Base-by-base conservation (phyloP, 2,888 invertebrate genomes). In the Hirtodrosophila alboralis region DNA sequence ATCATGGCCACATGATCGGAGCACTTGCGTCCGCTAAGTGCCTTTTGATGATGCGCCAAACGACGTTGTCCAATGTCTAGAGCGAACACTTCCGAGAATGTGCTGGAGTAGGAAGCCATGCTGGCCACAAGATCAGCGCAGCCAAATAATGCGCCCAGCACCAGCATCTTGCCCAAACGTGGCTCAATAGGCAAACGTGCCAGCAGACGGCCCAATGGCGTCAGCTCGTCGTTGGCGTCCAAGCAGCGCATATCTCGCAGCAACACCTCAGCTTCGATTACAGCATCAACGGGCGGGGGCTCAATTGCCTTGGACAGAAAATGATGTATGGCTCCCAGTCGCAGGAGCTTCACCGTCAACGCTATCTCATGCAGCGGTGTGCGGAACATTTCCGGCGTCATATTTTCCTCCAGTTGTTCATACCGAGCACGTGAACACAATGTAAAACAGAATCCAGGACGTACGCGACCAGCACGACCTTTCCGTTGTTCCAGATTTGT, bases 151-250 rank as follows among this genome's bases (percentile, higher is more conserved):
- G 96, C 95, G n/a, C 97, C 97, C 7, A 98, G 92, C 26, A 99
- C 95, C 93, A 98, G 95, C 96, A 98, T 98, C 91, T 98, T 98
- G 12, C 99, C 99, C 4, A 99, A 92, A 0, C 97, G 93, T 0
- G 99, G 99, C 86, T 99, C 99, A 90, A 99, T 96, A 0, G 99
- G 99, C 72, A 99, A 90, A 70, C 97, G 95, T 4, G 99, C 99
- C 6, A 99, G 92, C 66, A 99, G 97, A 63, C 94, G 93, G 0
- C 99, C 99, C 12, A 99, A 92, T 0, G 98, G 96, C 0, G 99
- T 99, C 59, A 99, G 91, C 70, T 97, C 96, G 89, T 98, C 97
- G 63, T 94, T 93, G 0, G 90, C 89, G 90, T 98, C 98, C 75
- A 99, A 91, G 74, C 98, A 99, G 86, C 96, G 96, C 93, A 98